Evolutionary conservation across 2,113 vertebrate species (phyloP), one percentile per base, ranked within the genome.

Genomic region (Bufo gargarizans): DNA sequence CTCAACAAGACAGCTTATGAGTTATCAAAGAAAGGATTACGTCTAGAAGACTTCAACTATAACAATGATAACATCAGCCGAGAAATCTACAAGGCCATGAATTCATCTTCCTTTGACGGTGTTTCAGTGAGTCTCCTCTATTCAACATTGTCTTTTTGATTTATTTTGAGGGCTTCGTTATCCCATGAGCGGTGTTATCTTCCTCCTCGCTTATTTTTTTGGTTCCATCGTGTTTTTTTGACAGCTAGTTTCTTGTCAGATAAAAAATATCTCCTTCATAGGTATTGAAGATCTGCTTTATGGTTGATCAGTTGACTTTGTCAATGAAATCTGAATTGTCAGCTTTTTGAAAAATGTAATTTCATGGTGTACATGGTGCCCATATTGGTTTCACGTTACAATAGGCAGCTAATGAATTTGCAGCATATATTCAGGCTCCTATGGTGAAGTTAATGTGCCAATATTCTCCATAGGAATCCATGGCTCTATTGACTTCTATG

Each of bases 1-100:
- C 95, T 99, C 85, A 99, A 99, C 91, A 98, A 99, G 93, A 99
- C 98, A 0, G 97, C 97, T 0, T 94, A 95, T 0, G 96, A 97
- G 8, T 92, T 97, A 89, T 96, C 95, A 49, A 95, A 96, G 82
- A 97, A 92, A 43, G 97, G 96, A 0, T 90, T 97, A 8, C 93
- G 96, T 2, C 90, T 99, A 89, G 98, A 99, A 90, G 97, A 99
- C 91, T 99, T 99, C 93, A 99, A 99, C 93, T 99, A 99, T 90
- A 98, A 98, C 94, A 98, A 98, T 93, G 96, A 96, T 81, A 97
- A 97, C 90, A 98, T 99, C 90, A 99, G 97, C 0, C 94, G 97
- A 0, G 97, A 99, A 91, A 98, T 99, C 92, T 99, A 99, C 93
- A 90, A 97, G 3, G 98, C 98, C 0, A 97, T 99, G 93, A 99